Evolutionary conservation across 92 coral and sea anemone species (phyloP), one percentile per base, ranked within the genome.

Genomic region (Porites cylindrica): DNA sequence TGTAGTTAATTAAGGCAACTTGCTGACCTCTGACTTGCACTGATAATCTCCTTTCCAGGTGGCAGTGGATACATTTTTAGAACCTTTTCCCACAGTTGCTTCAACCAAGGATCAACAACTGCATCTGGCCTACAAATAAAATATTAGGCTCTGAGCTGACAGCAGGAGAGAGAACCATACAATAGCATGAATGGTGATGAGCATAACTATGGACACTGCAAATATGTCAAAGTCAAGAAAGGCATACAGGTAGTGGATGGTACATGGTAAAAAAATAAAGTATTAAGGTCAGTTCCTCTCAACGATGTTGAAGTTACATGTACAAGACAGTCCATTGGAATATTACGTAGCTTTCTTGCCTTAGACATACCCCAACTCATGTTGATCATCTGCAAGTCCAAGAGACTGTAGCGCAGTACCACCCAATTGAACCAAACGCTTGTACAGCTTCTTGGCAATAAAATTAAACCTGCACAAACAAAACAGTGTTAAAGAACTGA

Each of bases 311-410:
- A 38, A 38, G 32, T 29, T 29, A 29, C 29, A 26, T 26, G 29
- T 54, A 54, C 60, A 10, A 54, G 14, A 54, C 14, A 54, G 0
- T 54, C 60, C 10, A 54, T 14, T 56, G 1, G 16, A 56, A 23
- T 6, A 8, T 21, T 7, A 23, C 6, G 0, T 38, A 19, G 17
- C 74, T 72, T 13, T 12, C 21, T 7, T 43, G 11, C 19, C 51
- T 63, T 8, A 14, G 23, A 47, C 95, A 75, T 88, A 96, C 99
- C 99, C 99, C 32, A 96, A 80, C 8, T 96, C 99, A 95, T 96
- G 99, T 52, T 96, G 99, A 86, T 96, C 99, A 91, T 96, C 99
- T 61, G 99, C 99, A 52, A 96, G 93, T 26, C 96, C 98, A 47
- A 96, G 54, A 6, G 82, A n/a, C 70, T 87, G 92, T 53, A 96